Evolutionary conservation across 2,797 vertebrate genomes (phyloP).

Genomic region (Bryconaethiops microstoma): DNA sequence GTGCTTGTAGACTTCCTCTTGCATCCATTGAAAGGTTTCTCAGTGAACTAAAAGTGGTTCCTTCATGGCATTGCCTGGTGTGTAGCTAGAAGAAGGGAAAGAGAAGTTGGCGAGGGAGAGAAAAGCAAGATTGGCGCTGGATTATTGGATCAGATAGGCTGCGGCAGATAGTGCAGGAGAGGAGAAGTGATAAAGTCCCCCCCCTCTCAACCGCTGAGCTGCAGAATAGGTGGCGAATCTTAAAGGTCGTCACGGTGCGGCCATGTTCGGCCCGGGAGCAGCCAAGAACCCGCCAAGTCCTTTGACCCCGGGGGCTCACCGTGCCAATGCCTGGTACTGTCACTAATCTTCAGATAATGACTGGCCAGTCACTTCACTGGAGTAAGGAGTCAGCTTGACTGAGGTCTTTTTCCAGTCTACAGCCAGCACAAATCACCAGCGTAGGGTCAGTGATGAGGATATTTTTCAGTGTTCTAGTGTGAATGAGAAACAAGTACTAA

Average conservation of each 20-base stretch:
- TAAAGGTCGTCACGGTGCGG: conserved; percentile 40
- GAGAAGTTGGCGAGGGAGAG: conserved; percentile 2
- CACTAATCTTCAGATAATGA: conserved; percentile 53
- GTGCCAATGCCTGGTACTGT: conserved; percentile 44
- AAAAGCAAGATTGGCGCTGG: conserved; percentile 35
- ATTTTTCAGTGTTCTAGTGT: not conserved
- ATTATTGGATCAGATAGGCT: conserved; percentile 50
- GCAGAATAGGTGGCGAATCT: conserved; percentile 27
- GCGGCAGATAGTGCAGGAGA: conserved; percentile 32
- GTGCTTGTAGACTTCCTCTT: too few species aligned
- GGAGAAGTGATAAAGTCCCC: conserved; percentile 35
- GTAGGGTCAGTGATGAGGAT: too few species aligned
- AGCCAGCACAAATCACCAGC: not conserved
- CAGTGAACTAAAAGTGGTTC: not conserved
- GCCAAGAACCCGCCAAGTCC: conserved; percentile 35
- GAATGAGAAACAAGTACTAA: too few species aligned
- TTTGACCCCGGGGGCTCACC: conserved; percentile 29
- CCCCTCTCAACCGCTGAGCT: conserved; percentile 12
- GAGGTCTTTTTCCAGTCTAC: not conserved
- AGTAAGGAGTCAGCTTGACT: conserved; percentile 21
- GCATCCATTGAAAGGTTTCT: not conserved
- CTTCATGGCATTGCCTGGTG: not conserved
- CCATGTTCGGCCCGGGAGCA: conserved; percentile 23
- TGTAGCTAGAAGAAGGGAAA: not conserved
- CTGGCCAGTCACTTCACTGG: conserved; percentile 36